A percentile compares a stretch with the other conserved stretches of the same genome.
Evolutionary conservation across 1,140 invertebrate genomes (phyloP).

Genomic region (Asobara japonica): DNA sequence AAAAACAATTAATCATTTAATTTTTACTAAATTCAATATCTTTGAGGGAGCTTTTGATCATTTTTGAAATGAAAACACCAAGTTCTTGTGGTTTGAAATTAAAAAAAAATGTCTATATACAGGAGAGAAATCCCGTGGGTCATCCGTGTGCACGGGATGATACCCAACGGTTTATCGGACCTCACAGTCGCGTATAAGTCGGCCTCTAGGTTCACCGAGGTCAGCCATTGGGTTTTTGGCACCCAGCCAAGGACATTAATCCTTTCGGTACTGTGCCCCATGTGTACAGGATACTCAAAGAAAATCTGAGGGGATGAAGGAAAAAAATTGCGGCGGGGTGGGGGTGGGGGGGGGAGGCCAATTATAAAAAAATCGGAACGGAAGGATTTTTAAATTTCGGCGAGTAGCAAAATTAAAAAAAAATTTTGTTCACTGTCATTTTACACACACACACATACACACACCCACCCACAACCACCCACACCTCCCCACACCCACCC

Average conservation of each 20-base stretch:
- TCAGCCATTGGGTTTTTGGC: constrained; percentile 55
- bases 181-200: constrained; percentile 29
- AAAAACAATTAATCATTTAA: too few species aligned
- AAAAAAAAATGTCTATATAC: constrained; percentile 3
- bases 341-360: too few species aligned
- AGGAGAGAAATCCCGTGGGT: not conserved
- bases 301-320: not conserved
- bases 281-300: not conserved
- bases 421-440: too few species aligned
- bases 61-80: too few species aligned
- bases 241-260: constrained; percentile 56
- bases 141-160: constrained; percentile 26
- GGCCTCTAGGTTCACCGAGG: constrained; percentile 32
- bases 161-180: constrained; percentile 22
- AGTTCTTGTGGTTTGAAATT: not conserved
- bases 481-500: too few species aligned
- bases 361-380: not conserved
- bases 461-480: too few species aligned
- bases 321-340: constrained; percentile 4
- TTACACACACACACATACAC: too few species aligned
- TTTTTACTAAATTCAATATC: too few species aligned
- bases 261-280: constrained; percentile 38
- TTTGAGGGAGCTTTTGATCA: too few species aligned
- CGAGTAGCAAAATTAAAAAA: too few species aligned
- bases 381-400: not conserved